These are phyloP conservation scores for Ericerus pela DNA, from an alignment of 1,140 invertebrate genomes.

Conservation along the genomic window DNA sequence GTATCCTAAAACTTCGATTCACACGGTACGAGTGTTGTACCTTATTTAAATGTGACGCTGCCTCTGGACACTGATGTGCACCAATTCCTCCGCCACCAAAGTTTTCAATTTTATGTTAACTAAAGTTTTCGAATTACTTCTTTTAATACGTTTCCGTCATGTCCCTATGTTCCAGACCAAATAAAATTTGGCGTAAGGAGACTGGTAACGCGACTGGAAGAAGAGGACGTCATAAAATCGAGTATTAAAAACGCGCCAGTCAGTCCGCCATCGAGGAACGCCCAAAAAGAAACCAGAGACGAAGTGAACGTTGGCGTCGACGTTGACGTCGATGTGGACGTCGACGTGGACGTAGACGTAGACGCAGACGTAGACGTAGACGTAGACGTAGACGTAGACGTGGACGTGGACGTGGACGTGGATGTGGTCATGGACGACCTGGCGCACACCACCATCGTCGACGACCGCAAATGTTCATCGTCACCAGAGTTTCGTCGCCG, in stretches of 20 bases:
- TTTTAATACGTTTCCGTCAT: not conserved
- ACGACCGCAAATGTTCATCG: slow-evolving; percentile 34
- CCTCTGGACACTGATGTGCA: too few relatives aligned
- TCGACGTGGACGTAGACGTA: not conserved
- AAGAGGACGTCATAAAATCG: slow-evolving; percentile 17
- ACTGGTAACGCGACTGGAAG: slow-evolving; percentile 34
- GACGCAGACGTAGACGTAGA: not conserved
- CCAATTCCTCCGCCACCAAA: too few relatives aligned
- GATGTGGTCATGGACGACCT: slow-evolving; percentile 33
- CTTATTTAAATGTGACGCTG: too few relatives aligned
- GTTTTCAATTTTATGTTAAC: too few relatives aligned
- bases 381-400: not conserved
- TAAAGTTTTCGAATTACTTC: too few relatives aligned
- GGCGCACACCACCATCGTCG: slow-evolving; percentile 31
- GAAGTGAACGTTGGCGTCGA: slow-evolving; percentile 31
- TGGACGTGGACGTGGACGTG: slow-evolving; percentile 28
- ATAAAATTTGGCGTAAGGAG: slow-evolving; percentile 57
- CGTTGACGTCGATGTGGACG: slow-evolving; percentile 17
- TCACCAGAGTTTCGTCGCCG: slow-evolving; percentile 31
- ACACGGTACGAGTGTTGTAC: too few relatives aligned
- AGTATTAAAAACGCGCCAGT: slow-evolving; percentile 1
- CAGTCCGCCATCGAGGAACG: slow-evolving; percentile 17
- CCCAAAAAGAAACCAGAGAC: slow-evolving; percentile 21
- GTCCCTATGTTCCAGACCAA: slow-evolving; percentile 40
- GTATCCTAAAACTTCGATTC: too few relatives aligned